Evolutionary conservation across 1,140 invertebrate species (phyloP), one percentile per base, ranked within the genome.

Genomic region (Cardiocondyla obscurior): DNA sequence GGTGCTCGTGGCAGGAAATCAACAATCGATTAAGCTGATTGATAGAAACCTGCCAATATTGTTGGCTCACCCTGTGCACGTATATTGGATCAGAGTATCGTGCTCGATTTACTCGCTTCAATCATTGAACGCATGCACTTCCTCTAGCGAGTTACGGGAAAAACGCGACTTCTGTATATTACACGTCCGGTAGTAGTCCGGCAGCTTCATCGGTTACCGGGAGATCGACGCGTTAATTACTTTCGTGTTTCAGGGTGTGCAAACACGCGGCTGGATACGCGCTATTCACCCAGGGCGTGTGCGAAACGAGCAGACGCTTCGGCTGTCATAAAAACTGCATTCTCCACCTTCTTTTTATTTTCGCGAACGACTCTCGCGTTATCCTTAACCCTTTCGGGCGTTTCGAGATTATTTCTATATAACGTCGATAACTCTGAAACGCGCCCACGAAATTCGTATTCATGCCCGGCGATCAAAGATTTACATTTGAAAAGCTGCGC

Each of bases 161-260:
- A 79, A 79, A 67, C 46, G 62, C 10, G 74, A 79, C 62, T 79
- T 79, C 74, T 42, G 62, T 79, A 55, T 69, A 79, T 79, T 79
- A 46, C 62, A 46, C 36, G 62, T 79, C 74, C 62, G 12, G 33
- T 55, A 79, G 62, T 69, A 79, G 33, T 46, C 46, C 19, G 30
- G 57, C 57, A n/a, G 46, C 62, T 79, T 79, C 74, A 79, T 79
- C 62, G 33, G 60, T 79, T 55, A 67, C 62, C 22, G 74, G 49
- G 60, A 77, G 74, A 62, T 33, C 62, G 46, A 46, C 46, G 74
- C 74, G 74, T 79, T 79, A 69, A 79, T 79, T 79, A 79, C 62
- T 79, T 79, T 79, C 62, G 62, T 42, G 62, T 69, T 69, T 79
- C 74, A 79, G 62, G 49, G 62, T 79, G 74, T 79, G 74, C 74